Conservation (phyloP, 1,140 invertebrate species). For the silkworm (Bombyx mori) region ASM3026992v2 NC_085124.1:14868001-14868500, state of each 20-base stretch:
- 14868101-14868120: slow-evolving; percentile 79
- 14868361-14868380: too few relatives aligned
- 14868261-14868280: too few relatives aligned
- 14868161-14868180: slow-evolving; percentile 79
- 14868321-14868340: too few relatives aligned
- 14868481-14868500: too few relatives aligned
- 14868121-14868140: slow-evolving; percentile 78
- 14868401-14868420: not conserved
- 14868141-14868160: slow-evolving; percentile 90
- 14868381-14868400: slow-evolving; percentile 1
- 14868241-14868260: too few relatives aligned
- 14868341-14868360: too few relatives aligned
- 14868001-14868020: too few relatives aligned
- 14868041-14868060: too few relatives aligned
- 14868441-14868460: not conserved
- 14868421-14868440: not conserved
- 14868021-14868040: too few relatives aligned
- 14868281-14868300: too few relatives aligned
- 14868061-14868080: slow-evolving; percentile 73
- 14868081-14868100: slow-evolving; percentile 93
- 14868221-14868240: slow-evolving; percentile 3
- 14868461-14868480: too few relatives aligned
- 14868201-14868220: slow-evolving; percentile 6
- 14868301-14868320: too few relatives aligned
- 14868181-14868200: slow-evolving; percentile 70